These are phyloP conservation scores for Limenitis camilla DNA, from an alignment of 2,888 invertebrate genomes.

Conservation along the genomic window DNA sequence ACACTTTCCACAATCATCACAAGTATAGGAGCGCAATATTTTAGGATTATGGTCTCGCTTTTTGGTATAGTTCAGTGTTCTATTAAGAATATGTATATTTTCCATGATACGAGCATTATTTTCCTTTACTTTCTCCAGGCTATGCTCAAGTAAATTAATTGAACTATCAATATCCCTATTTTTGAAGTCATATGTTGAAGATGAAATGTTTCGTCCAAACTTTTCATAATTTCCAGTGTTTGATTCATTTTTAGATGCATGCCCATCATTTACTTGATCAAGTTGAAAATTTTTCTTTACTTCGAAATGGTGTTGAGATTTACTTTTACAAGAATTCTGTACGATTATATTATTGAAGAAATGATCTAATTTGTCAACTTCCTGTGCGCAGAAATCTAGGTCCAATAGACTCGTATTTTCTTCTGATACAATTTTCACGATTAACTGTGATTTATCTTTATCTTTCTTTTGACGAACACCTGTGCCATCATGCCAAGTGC, in stretches of 20 bases:
- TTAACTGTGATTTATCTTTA: slow-evolving; percentile 47
- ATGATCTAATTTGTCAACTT: slow-evolving; percentile 31
- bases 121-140: slow-evolving; percentile 62
- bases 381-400: slow-evolving; percentile 52
- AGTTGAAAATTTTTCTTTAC: neutral
- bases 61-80: slow-evolving; percentile 61
- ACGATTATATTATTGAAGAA: slow-evolving; percentile 11
- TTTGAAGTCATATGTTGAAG: neutral
- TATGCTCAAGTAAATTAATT: slow-evolving; percentile 52
- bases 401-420: slow-evolving; percentile 45
- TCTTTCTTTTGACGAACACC: slow-evolving; percentile 41
- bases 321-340: neutral
- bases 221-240: neutral
- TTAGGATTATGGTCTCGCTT: slow-evolving; percentile 58
- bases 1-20: slow-evolving; percentile 61
- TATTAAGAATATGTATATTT: slow-evolving; percentile 64
- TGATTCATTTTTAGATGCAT: neutral
- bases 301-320: neutral
- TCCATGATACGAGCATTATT: slow-evolving; percentile 68
- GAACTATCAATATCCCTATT: slow-evolving; percentile 1
- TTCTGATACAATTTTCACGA: slow-evolving; percentile 55
- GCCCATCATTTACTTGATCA: neutral
- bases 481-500: slow-evolving; percentile 54
- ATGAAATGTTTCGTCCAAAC: neutral
- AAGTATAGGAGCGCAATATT: slow-evolving; percentile 50